Conservation (phyloP, 92 coral and sea anemone genomes). For the Bergia sp. region DNA sequence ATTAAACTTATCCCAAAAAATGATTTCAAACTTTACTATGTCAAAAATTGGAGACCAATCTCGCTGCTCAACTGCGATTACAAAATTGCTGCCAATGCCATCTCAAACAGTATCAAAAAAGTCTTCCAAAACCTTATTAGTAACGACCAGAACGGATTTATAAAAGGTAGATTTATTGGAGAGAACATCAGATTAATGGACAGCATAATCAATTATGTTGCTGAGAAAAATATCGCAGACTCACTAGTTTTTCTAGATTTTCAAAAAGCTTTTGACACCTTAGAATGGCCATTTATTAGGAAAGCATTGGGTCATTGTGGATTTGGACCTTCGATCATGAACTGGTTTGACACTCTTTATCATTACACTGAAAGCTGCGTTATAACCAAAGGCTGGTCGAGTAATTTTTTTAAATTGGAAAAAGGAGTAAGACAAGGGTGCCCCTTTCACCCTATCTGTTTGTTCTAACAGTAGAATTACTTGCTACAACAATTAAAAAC, state of each 20-base stretch:
- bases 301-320: slow-evolving; percentile 25
- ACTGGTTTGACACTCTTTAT: slow-evolving; percentile 31
- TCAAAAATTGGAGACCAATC: slow-evolving; percentile 53
- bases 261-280: neutral
- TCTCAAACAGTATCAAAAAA: slow-evolving; percentile 45
- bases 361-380: slow-evolving; percentile 37
- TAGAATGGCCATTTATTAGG: slow-evolving; percentile 41
- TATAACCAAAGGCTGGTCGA: slow-evolving; percentile 41
- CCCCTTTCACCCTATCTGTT: slow-evolving; percentile 36
- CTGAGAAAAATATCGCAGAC: neutral
- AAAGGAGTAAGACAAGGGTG: slow-evolving; percentile 40
- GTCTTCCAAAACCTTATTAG: slow-evolving; percentile 45
- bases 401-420: slow-evolving; percentile 6
- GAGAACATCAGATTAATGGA: neutral
- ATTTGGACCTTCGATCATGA: slow-evolving; percentile 39
- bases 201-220: neutral
- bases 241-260: neutral
- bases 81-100: slow-evolving; percentile 49
- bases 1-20: slow-evolving; percentile 43
- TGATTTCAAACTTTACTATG: slow-evolving; percentile 44
- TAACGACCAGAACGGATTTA: slow-evolving; percentile 47
- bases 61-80: slow-evolving; percentile 53
- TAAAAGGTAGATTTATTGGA: slow-evolving; percentile 45
- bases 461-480: slow-evolving; percentile 29
- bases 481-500: slow-evolving; percentile 38